These are phyloP conservation scores for Triplophysa dalaica DNA, from an alignment of 2,113 vertebrate species.

Conservation along the genomic window DNA sequence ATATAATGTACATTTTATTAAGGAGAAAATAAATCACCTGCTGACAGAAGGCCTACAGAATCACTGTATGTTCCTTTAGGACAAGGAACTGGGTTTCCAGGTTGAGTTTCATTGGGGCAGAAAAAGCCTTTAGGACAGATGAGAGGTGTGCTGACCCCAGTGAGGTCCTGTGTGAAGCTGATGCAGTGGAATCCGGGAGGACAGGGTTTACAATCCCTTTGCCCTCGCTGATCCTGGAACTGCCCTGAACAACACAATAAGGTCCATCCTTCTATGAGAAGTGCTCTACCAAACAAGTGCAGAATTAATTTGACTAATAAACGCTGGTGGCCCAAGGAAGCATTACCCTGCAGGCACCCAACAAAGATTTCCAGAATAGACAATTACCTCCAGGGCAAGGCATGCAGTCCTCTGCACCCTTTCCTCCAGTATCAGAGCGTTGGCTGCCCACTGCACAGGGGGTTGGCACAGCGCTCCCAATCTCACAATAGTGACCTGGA, in stretches of 20 bases:
- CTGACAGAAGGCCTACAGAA: slow-evolving; percentile 62
- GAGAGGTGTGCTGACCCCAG: slow-evolving; percentile 64
- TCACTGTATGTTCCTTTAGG: slow-evolving; percentile 76
- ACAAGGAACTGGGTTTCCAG: slow-evolving; percentile 66
- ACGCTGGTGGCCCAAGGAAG: not conserved
- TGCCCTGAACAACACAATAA: slow-evolving; percentile 63
- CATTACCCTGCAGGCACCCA: not conserved
- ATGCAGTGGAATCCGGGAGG: slow-evolving; percentile 74
- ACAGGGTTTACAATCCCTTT: slow-evolving; percentile 73
- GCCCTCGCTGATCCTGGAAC: slow-evolving; percentile 75
- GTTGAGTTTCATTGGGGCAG: slow-evolving; percentile 64
- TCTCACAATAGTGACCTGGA: slow-evolving; percentile 81
- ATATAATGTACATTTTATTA: not conserved
- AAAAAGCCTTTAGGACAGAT: slow-evolving; percentile 73
- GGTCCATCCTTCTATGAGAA: slow-evolving; percentile 14
- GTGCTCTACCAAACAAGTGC: no score
- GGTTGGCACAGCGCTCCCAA: slow-evolving; percentile 65
- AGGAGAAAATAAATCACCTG: slow-evolving; percentile 62
- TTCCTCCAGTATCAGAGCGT: slow-evolving; percentile 64
- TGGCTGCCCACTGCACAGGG: slow-evolving; percentile 72
- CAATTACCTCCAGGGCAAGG: slow-evolving; percentile 70
- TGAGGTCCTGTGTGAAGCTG: slow-evolving; percentile 44
- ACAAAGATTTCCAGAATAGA: slow-evolving; percentile 8
- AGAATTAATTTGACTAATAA: no score
- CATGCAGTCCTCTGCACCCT: slow-evolving; percentile 67